These are phyloP conservation scores for Gadopsis marmoratus DNA, from an alignment of 2,797 vertebrate genomes.

Conservation along the genomic window DNA sequence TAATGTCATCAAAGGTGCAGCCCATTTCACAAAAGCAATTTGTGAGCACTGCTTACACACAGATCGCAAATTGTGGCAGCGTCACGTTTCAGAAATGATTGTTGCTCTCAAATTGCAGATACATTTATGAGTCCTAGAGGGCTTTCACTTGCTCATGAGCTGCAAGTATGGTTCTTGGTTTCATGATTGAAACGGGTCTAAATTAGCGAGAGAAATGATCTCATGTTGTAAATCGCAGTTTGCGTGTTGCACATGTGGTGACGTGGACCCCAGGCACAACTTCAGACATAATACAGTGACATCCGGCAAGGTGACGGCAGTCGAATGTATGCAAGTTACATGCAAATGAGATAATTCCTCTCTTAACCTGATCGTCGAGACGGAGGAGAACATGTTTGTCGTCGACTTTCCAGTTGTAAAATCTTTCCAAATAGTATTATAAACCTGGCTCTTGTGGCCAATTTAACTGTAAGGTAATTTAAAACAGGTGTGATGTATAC, in stretches of 20 bases:
- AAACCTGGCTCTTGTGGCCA: background rate
- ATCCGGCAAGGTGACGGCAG: background rate
- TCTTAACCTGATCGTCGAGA: conserved; percentile 19
- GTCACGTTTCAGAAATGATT: conserved; percentile 10
- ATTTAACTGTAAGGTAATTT: conserved; percentile 25
- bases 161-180: conserved; percentile 13
- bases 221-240: conserved; percentile 9
- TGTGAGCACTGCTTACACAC: conserved; percentile 21
- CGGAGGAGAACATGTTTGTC: conserved; percentile 7
- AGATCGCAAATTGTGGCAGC: conserved; percentile 27
- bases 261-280: conserved; percentile 4
- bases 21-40: conserved; percentile 30
- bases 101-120: conserved; percentile 28
- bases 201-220: conserved; percentile 26
- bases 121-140: conserved; percentile 7
- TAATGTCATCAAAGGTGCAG: conserved; percentile 33
- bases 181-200: background rate
- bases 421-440: conserved; percentile 10
- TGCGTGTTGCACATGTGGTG: conserved; percentile 9
- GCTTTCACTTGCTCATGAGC: conserved; percentile 8
- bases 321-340: background rate
- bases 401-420: conserved; percentile 17
- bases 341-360: conserved; percentile 5
- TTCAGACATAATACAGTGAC: background rate
- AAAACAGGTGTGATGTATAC: conserved; percentile 22